phyloP scores from a whole-genome alignment of 2,797 vertebrate genomes.

The Adrianichthys oophorus region DNA sequence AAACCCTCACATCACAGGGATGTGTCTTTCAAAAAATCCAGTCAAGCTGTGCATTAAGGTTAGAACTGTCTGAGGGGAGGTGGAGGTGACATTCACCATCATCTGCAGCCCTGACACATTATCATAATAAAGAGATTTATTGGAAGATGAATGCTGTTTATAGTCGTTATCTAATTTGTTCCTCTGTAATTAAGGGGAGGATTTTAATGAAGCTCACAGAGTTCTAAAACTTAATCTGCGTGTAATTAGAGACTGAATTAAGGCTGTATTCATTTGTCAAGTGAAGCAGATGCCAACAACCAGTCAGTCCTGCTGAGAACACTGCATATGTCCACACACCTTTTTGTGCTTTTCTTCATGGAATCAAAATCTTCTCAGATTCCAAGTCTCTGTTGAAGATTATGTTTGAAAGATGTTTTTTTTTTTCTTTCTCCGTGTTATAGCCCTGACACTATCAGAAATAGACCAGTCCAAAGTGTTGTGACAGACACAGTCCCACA shows the following conservation, averaged over 20 bases:
- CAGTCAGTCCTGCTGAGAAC: neutral
- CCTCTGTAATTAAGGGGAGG: slow-evolving; percentile 37
- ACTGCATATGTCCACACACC: neutral
- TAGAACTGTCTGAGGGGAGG: too few relatives aligned
- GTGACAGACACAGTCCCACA: too few relatives aligned
- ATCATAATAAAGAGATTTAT: slow-evolving; percentile 19
- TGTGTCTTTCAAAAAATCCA: neutral
- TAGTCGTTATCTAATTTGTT: slow-evolving; percentile 26
- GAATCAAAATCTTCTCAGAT: neutral
- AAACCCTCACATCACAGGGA: neutral
- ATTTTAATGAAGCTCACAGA: slow-evolving; percentile 16
- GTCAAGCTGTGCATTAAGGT: neutral
- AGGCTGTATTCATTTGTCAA: slow-evolving; percentile 33
- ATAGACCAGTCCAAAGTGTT: too few relatives aligned
- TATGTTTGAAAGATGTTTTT: neutral
- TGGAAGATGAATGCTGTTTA: slow-evolving; percentile 6
- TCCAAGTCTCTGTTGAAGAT: neutral
- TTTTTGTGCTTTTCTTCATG: neutral
- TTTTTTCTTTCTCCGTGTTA: too few relatives aligned
- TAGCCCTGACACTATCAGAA: too few relatives aligned
- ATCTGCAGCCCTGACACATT: slow-evolving; percentile 6
- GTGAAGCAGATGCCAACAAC: slow-evolving; percentile 30
- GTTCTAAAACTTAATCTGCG: slow-evolving; percentile 33
- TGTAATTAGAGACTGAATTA: slow-evolving; percentile 39
- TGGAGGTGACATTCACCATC: too few relatives aligned